phyloP scores from a whole-genome alignment of 2,113 vertebrate species.

The Antechinus stuartii region DNA sequence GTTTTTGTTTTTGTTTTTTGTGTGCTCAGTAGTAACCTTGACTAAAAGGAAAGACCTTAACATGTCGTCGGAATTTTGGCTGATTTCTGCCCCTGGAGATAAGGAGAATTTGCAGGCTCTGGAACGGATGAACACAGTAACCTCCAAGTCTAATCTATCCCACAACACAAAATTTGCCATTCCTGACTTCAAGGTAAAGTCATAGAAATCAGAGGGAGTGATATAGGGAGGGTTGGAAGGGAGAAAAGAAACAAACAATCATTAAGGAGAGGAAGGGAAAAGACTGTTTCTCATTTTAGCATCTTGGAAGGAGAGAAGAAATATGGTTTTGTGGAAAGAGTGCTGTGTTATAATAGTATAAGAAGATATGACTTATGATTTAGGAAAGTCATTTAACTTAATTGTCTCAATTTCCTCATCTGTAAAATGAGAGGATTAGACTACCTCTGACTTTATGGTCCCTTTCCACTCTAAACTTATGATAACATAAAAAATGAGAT shows the following conservation, averaged over 20 bases:
- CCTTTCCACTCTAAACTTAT: background rate
- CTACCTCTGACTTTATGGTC: background rate
- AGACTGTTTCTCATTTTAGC: background rate
- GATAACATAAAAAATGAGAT: background rate
- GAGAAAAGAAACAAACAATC: background rate
- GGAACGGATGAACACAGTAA: slow-evolving; percentile 91
- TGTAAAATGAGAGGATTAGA: background rate
- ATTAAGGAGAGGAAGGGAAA: background rate
- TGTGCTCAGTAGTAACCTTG: slow-evolving; percentile 59
- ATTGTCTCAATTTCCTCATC: background rate
- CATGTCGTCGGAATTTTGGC: slow-evolving; percentile 93
- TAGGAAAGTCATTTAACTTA: background rate
- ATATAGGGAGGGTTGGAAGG: background rate
- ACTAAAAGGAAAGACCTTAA: slow-evolving; percentile 58
- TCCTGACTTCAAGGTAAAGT: slow-evolving; percentile 94
- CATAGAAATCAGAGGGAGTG: background rate
- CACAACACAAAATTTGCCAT: slow-evolving; percentile 92
- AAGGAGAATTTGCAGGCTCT: slow-evolving; percentile 90
- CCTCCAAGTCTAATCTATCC: slow-evolving; percentile 90
- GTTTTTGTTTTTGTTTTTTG: slow-evolving; percentile 57
- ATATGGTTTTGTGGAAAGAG: background rate
- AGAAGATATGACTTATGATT: background rate
- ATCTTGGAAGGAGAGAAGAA: background rate
- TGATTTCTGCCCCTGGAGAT: slow-evolving; percentile 95
- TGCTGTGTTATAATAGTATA: background rate